Percentiles rank a stretch among this genome's conserved stretches.
Evolutionary conservation across 1,140 invertebrate species (phyloP).

Genomic region (Littorina saxatilis): DNA sequence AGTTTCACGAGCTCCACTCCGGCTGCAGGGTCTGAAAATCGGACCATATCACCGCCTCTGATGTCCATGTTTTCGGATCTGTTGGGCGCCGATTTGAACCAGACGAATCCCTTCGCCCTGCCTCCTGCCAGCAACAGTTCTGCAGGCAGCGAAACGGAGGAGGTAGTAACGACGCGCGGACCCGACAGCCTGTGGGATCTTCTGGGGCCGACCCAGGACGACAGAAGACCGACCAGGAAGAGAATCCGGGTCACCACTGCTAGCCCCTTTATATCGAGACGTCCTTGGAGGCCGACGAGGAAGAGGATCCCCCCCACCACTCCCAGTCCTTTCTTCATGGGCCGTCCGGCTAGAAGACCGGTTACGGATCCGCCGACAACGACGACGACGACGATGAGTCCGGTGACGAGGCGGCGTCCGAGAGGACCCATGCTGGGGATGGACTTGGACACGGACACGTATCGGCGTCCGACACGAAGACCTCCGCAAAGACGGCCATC

Average conservation of each 20-base stretch:
- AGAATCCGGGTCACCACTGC: too few relatives aligned
- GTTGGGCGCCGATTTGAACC: not conserved
- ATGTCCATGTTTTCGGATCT: not conserved
- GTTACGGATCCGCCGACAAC: not conserved
- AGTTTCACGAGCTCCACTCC: not conserved
- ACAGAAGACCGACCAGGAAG: too few relatives aligned
- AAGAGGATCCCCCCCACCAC: too few relatives aligned
- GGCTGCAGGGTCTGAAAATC: not conserved
- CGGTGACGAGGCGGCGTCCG: not conserved
- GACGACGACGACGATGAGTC: not conserved
- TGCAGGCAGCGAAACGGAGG: not conserved
- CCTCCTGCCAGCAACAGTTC: not conserved
- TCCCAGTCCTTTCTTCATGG: too few relatives aligned
- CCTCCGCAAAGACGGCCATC: not conserved
- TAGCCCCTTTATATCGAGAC: too few relatives aligned
- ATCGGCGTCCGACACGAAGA: not conserved
- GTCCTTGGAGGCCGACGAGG: too few relatives aligned
- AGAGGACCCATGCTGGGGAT: not conserved
- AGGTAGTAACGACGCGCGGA: too few relatives aligned
- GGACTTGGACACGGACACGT: not conserved
- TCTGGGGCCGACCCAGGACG: not conserved
- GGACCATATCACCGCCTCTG: not conserved
- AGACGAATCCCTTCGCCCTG: not conserved
- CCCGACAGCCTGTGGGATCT: not conserved
- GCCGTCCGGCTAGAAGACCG: too few relatives aligned